phyloP scores from a whole-genome alignment of 2,797 vertebrate genomes.

The Orestias chungarensis region DNA sequence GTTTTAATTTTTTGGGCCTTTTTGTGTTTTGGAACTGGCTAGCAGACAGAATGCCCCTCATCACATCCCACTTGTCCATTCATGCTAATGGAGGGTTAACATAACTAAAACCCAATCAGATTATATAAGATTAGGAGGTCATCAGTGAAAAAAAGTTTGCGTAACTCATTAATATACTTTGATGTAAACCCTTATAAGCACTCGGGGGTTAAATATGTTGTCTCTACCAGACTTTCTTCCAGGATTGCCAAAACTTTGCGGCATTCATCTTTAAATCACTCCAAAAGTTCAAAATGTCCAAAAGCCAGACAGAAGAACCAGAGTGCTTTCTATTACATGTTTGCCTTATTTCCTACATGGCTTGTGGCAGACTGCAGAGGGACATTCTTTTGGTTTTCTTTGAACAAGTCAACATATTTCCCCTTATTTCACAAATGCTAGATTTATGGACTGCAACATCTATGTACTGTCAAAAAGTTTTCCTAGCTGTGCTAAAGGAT shows the following conservation, averaged over 20 bases:
- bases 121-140: not conserved
- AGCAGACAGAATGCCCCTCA: too few species aligned
- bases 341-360: not conserved
- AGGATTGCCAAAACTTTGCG: not conserved
- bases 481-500: not conserved
- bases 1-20: too few species aligned
- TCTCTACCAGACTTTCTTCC: not conserved
- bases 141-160: not conserved
- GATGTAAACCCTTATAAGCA: not conserved
- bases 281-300: not conserved
- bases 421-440: not conserved
- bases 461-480: not conserved
- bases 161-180: not conserved
- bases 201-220: not conserved
- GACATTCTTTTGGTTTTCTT: constrained; percentile 2
- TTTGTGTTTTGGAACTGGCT: too few species aligned
- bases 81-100: not conserved
- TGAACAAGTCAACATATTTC: not conserved
- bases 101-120: not conserved
- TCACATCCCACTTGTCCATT: too few species aligned
- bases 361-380: not conserved
- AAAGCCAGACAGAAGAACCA: not conserved
- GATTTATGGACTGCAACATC: not conserved
- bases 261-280: not conserved
- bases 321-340: not conserved